Percentiles rank a stretch among this genome's conserved stretches.
Conservation (phyloP, 2,113 vertebrate species). For the Brienomyrus brachyistius region DNA sequence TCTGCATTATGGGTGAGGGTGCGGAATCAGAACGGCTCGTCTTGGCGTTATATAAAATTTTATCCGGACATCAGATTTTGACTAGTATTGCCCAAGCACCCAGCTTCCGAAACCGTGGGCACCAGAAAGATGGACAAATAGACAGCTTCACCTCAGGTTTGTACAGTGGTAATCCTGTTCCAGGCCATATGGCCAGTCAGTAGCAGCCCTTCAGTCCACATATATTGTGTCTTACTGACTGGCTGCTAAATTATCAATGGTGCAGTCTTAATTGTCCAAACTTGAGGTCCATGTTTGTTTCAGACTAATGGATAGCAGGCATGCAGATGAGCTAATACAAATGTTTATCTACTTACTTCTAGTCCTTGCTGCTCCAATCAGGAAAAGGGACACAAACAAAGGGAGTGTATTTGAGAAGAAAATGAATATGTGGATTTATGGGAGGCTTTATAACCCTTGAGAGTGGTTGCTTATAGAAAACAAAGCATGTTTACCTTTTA, state of each 20-base stretch:
- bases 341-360: slow-evolving; percentile 80
- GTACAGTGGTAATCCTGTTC: not conserved
- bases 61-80: not conserved
- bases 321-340: slow-evolving; percentile 44
- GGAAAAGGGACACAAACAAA: slow-evolving; percentile 44
- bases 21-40: not conserved
- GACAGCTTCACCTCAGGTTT: slow-evolving; percentile 13
- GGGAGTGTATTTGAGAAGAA: slow-evolving; percentile 10
- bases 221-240: not conserved
- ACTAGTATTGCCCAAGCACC: not conserved
- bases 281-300: slow-evolving; percentile 36
- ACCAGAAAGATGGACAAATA: not conserved
- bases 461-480: not conserved
- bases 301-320: slow-evolving; percentile 26
- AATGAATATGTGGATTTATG: not conserved
- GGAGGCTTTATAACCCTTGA: not conserved
- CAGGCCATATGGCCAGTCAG: not conserved
- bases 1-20: not conserved
- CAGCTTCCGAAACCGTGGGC: not conserved
- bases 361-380: slow-evolving; percentile 89
- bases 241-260: not conserved
- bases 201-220: not conserved
- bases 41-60: not conserved
- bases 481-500: not conserved
- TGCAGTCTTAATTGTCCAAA: not conserved